Percentiles rank a stretch among this genome's conserved stretches.
These are phyloP conservation scores for Heliconius erato DNA, from an alignment of 2,888 invertebrate species.

Conservation along the genomic window DNA sequence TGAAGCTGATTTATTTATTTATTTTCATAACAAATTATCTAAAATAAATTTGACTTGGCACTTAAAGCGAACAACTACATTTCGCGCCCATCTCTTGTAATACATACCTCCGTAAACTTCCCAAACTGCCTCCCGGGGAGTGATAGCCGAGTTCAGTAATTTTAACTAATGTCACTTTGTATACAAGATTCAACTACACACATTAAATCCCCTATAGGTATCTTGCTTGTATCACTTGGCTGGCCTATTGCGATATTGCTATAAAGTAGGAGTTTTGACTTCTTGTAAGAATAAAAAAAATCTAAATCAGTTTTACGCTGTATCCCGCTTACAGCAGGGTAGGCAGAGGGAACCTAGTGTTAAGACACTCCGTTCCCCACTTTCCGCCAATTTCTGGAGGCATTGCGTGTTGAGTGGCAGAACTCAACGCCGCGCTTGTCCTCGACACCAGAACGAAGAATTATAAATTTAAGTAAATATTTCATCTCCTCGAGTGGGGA, in stretches of 20 bases:
- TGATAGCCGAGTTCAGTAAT: slow-evolving; percentile 79
- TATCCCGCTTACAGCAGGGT: no score
- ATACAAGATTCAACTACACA: slow-evolving; percentile 53
- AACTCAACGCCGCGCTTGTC: no score
- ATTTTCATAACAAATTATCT: not conserved
- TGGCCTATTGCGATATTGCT: slow-evolving; percentile 22
- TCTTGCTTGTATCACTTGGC: slow-evolving; percentile 28
- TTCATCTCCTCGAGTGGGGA: no score
- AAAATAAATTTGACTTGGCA: slow-evolving; percentile 20
- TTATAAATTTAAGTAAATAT: no score
- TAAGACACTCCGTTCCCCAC: no score
- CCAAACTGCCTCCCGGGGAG: slow-evolving; percentile 80
- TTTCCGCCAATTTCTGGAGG: no score
- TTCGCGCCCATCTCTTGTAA: slow-evolving; percentile 37
- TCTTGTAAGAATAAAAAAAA: not conserved
- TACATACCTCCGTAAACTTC: slow-evolving; percentile 70
- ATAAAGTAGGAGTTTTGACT: slow-evolving; percentile 23
- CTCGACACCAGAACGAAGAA: no score
- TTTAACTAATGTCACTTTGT: slow-evolving; percentile 80
- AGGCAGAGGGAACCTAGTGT: no score
- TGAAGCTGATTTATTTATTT: no score
- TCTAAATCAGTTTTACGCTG: no score
- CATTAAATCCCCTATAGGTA: slow-evolving; percentile 44
- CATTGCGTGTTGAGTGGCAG: no score
- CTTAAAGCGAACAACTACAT: slow-evolving; percentile 37